Evolutionary conservation across 2,113 vertebrate species (phyloP).

Genomic region (Sclerurus mexicanus): DNA sequence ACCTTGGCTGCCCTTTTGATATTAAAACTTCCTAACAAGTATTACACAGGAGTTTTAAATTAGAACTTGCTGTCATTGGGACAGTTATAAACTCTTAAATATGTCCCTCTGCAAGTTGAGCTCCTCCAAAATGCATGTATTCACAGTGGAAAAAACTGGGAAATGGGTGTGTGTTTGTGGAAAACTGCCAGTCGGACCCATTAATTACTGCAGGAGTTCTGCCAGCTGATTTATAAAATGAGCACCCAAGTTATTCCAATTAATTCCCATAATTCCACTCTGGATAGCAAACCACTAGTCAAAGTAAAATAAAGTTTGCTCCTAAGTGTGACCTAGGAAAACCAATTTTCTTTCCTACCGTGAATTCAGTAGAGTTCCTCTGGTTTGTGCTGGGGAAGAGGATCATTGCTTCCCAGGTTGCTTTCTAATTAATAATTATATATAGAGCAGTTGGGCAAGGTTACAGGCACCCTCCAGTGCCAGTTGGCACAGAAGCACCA

Average conservation of each 20-base stretch:
- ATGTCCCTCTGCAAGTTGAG: slow-evolving; percentile 65
- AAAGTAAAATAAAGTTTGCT: slow-evolving; percentile 58
- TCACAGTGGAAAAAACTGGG: slow-evolving; percentile 34
- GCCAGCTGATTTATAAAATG: slow-evolving; percentile 60
- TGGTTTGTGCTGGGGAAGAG: slow-evolving; percentile 17
- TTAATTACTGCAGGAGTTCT: background rate
- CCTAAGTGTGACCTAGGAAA: slow-evolving; percentile 36
- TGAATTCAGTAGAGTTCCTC: slow-evolving; percentile 10
- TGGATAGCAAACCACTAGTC: background rate
- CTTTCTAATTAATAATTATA: slow-evolving; percentile 68
- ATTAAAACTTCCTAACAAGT: slow-evolving; percentile 83
- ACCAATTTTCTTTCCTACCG: slow-evolving; percentile 37
- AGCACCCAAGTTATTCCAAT: slow-evolving; percentile 56
- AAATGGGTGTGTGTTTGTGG: slow-evolving; percentile 60
- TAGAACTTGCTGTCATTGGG: slow-evolving; percentile 77
- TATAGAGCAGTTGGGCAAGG: slow-evolving; percentile 61
- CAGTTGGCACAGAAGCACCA: slow-evolving; percentile 54
- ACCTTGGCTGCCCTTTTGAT: slow-evolving; percentile 82
- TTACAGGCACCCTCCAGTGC: slow-evolving; percentile 57
- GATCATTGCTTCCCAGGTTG: slow-evolving; percentile 56
- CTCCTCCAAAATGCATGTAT: slow-evolving; percentile 60
- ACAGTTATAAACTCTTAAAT: slow-evolving; percentile 80
- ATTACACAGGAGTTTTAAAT: slow-evolving; percentile 81
- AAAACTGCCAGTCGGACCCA: slow-evolving; percentile 18
- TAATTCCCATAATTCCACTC: slow-evolving; percentile 54